phyloP scores from a whole-genome alignment of 37 sponge, comb jelly and placozoan genomes.

The Tethya wilhelma region DNA sequence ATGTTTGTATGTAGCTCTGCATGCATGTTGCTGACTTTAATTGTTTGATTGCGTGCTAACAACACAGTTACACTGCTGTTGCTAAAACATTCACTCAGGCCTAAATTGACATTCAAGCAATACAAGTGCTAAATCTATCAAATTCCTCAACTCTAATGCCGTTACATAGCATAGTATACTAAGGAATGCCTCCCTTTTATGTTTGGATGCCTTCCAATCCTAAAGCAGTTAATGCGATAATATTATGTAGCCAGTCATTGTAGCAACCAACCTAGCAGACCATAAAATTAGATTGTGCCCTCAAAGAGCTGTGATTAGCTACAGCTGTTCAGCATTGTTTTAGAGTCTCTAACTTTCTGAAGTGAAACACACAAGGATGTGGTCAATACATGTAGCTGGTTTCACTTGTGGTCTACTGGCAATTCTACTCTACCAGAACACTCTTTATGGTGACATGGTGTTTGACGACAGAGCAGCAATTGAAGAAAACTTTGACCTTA shows the following conservation, averaged over 20 bases:
- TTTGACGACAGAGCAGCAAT: constrained; percentile 93
- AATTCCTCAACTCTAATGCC: too few relatives aligned
- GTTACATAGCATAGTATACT: too few relatives aligned
- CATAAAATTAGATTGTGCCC: neutral
- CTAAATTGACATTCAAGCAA: too few relatives aligned
- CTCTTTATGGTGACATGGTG: constrained; percentile 74
- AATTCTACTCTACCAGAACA: constrained; percentile 68
- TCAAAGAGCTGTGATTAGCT: neutral
- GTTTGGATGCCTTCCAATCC: too few relatives aligned
- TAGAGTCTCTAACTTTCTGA: neutral
- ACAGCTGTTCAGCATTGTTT: neutral
- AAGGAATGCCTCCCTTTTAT: too few relatives aligned
- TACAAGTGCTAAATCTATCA: too few relatives aligned
- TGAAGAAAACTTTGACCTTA: constrained; percentile 71
- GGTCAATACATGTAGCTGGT: neutral
- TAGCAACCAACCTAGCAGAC: neutral
- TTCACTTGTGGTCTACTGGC: constrained; percentile 45
- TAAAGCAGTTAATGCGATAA: neutral
- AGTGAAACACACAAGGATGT: neutral
- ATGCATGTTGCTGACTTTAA: too few relatives aligned
- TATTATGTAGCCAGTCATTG: neutral
- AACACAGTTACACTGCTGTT: too few relatives aligned
- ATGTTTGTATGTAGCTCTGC: too few relatives aligned
- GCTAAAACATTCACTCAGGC: too few relatives aligned
- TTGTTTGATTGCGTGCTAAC: too few relatives aligned